Percentiles rank a stretch among this genome's conserved stretches.
These are phyloP conservation scores for Daubentonia madagascariensis DNA, from an alignment of 2,113 vertebrate genomes.

Conservation along the genomic window DNA sequence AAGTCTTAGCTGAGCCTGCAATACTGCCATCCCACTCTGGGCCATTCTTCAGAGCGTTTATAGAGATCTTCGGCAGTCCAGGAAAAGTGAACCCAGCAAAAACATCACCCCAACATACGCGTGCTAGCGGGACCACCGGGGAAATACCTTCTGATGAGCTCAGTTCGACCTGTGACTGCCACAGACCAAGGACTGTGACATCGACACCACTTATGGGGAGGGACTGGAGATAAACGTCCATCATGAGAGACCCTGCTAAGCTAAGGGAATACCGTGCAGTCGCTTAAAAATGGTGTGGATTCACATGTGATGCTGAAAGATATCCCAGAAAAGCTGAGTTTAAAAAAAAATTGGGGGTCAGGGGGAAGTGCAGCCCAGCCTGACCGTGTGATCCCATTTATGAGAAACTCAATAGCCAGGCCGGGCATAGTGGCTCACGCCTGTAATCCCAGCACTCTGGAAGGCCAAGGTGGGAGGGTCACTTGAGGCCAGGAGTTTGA, in stretches of 20 bases:
- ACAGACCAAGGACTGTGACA: too few relatives aligned
- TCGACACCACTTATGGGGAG: background rate
- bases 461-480: too few relatives aligned
- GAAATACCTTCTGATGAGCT: background rate
- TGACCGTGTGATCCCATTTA: background rate
- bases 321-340: background rate
- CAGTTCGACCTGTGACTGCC: background rate
- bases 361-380: background rate
- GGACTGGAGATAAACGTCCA: background rate
- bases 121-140: background rate
- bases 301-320: background rate
- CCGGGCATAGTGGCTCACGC: too few relatives aligned
- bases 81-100: background rate
- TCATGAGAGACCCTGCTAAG: background rate
- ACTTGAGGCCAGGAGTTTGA: too few relatives aligned
- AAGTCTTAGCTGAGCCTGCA: background rate
- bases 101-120: background rate
- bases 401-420: background rate
- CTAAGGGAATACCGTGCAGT: background rate
- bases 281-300: fast-evolving
- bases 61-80: background rate
- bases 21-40: background rate
- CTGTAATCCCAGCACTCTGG: too few relatives aligned
- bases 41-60: background rate
- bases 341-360: background rate